Conservation (phyloP, 2,888 invertebrate species). For the Dicranocentrus wangi region DNA sequence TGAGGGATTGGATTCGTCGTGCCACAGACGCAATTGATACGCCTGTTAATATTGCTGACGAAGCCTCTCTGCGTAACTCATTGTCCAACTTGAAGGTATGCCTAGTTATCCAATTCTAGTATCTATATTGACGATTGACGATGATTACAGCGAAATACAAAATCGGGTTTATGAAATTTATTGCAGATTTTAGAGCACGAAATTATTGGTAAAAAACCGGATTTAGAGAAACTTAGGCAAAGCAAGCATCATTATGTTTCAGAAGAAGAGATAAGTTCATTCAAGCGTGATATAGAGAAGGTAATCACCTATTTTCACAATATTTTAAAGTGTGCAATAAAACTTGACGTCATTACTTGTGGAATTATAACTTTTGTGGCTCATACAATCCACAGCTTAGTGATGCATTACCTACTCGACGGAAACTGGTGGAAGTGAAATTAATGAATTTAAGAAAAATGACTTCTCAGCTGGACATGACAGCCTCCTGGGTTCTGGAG, state of each 20-base stretch:
- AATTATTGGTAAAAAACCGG: constrained; percentile 76
- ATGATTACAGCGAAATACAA: too few relatives aligned
- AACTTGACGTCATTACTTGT: too few relatives aligned
- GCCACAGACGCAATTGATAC: constrained; percentile 78
- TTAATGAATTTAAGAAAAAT: constrained; percentile 79
- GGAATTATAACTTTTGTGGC: background rate
- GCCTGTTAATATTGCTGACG: constrained; percentile 81
- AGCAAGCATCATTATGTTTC: constrained; percentile 73
- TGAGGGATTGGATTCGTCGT: constrained; percentile 70
- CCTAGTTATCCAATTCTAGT: too few relatives aligned
- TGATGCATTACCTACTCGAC: constrained; percentile 77
- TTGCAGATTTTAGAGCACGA: constrained; percentile 80
- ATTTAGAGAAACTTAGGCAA: constrained; percentile 76
- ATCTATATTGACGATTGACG: background rate
- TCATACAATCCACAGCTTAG: constrained; percentile 28
- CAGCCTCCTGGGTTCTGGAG: constrained; percentile 78
- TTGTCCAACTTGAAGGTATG: constrained; percentile 82
- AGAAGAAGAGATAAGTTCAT: constrained; percentile 66
- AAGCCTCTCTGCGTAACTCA: constrained; percentile 80
- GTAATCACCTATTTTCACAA: too few relatives aligned
- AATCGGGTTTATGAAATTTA: too few relatives aligned
- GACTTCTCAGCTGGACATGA: constrained; percentile 78
- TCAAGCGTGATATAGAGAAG: constrained; percentile 75
- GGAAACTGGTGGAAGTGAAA: constrained; percentile 78
- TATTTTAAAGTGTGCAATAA: too few relatives aligned